These are phyloP conservation scores for Zoanthus sansibaricus DNA, from an alignment of 92 coral and sea anemone genomes.

Conservation along the genomic window DNA sequence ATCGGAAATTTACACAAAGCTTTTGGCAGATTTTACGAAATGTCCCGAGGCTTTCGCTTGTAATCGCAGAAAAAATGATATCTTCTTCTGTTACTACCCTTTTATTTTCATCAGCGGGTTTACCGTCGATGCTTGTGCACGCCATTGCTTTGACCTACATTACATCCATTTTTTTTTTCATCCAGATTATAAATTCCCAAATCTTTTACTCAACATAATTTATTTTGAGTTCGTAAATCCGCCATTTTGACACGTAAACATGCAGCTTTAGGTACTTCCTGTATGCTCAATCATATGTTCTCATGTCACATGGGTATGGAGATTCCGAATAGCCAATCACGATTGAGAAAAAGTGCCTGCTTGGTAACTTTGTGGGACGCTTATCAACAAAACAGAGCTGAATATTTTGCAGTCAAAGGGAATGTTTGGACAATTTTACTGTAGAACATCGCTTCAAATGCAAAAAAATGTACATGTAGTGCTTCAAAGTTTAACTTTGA, in stretches of 20 bases:
- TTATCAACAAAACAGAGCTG: too few species aligned
- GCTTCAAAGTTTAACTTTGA: too few species aligned
- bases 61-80: constrained; percentile 78
- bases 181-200: too few species aligned
- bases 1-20: constrained; percentile 80
- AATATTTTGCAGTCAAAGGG: too few species aligned
- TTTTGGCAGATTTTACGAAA: constrained; percentile 67
- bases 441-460: too few species aligned
- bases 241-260: constrained; percentile 88
- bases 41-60: constrained; percentile 74
- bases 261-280: background rate
- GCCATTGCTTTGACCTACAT: constrained; percentile 59
- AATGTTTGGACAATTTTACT: too few species aligned
- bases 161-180: constrained; percentile 56
- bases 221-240: constrained; percentile 24
- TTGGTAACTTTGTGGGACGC: constrained; percentile 11
- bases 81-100: constrained; percentile 31
- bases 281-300: constrained; percentile 5
- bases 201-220: background rate
- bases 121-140: constrained; percentile 87
- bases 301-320: constrained; percentile 38
- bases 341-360: background rate
- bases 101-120: constrained; percentile 60
- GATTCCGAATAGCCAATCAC: constrained; percentile 17
- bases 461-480: too few species aligned